Evolutionary conservation across 2,797 vertebrate genomes (phyloP).

Genomic region (Alfaro cultratus): DNA sequence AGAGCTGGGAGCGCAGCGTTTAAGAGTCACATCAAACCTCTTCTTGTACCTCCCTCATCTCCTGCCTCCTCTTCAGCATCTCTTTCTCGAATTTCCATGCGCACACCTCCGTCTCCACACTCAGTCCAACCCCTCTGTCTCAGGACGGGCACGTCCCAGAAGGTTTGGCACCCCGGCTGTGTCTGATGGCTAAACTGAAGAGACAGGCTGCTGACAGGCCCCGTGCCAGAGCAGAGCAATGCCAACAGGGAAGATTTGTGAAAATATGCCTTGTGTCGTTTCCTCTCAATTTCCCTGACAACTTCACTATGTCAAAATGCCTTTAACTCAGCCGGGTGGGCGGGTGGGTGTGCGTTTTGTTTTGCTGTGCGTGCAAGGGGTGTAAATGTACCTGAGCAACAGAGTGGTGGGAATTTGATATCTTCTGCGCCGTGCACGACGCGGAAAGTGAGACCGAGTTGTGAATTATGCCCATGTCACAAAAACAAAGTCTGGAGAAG

Average conservation of each 20-base stretch:
- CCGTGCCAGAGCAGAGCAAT: slow-evolving; percentile 64
- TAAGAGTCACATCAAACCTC: slow-evolving; percentile 27
- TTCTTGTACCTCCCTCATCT: slow-evolving; percentile 48
- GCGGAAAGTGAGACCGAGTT: slow-evolving; percentile 30
- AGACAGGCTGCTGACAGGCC: slow-evolving; percentile 82
- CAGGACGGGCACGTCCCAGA: slow-evolving; percentile 66
- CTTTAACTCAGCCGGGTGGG: slow-evolving; percentile 53
- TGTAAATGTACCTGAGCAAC: slow-evolving; percentile 43
- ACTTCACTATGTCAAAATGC: slow-evolving; percentile 72
- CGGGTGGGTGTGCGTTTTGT: slow-evolving; percentile 25
- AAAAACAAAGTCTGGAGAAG: slow-evolving; percentile 51
- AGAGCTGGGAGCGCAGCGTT: slow-evolving; percentile 3
- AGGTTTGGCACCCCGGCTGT: slow-evolving; percentile 65
- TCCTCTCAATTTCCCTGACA: slow-evolving; percentile 76
- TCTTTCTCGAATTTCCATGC: slow-evolving; percentile 21
- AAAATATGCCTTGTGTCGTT: slow-evolving; percentile 83
- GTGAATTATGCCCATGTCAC: slow-evolving; percentile 51
- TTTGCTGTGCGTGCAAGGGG: slow-evolving; percentile 31
- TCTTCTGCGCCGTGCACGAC: slow-evolving; percentile 32
- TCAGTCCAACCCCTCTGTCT: slow-evolving; percentile 48
- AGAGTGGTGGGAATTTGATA: slow-evolving; percentile 52
- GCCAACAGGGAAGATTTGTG: slow-evolving; percentile 80
- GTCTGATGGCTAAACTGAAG: slow-evolving; percentile 77
- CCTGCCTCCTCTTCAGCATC: slow-evolving; percentile 19
- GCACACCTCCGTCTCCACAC: slow-evolving; percentile 2